Evolutionary conservation across 2,113 vertebrate species (phyloP), one percentile per base, ranked within the genome.

Genomic region (Heterotilapia buettikoferi): DNA sequence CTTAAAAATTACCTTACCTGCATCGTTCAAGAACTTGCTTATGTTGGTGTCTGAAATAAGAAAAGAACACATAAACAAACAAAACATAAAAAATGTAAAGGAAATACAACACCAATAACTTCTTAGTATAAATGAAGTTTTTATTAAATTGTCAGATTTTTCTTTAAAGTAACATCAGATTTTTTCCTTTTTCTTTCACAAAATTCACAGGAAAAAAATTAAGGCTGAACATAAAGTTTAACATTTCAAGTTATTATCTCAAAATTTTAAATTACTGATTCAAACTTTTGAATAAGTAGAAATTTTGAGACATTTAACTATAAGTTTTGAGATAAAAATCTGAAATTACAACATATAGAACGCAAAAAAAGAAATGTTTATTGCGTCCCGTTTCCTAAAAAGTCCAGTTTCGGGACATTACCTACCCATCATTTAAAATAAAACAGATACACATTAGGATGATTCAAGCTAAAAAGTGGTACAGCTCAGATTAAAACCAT

Each of bases 351-450:
- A 66, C 18, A 7, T 36, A 12, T n/a, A 36, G 31, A 1, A 66
- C 0, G 1, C 31, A 36, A 66, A 36, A 59, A 36, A 63, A n/a
- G 0, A 63, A 36, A 63, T 1, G 2, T 36, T 36, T 63, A 12
- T 63, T 63, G 31, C 2, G 0, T 63, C 9, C 31, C 19, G 18
- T n/a, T 63, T 36, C 31, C 31, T 36, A 63, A 63, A 66, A 66
- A 7, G 31, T 66, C 18, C 61, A 66, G 61, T 38, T 66, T 66
- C 31, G n/a, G 61, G 61, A 66, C 61, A 36, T 38, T 38, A 7
- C 31, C 31, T 66, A 38, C 18, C 18, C 18, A 66, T 66, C 61
- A 66, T 36, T 36, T 36, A 66, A 38, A 66, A 38, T 66, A 38
- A 66, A 38, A 36, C 61, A 66, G 61, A 38, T n/a, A 66, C 18